These are phyloP conservation scores for Nothoprocta pentlandii DNA, from an alignment of 2,113 vertebrate species.

Conservation along the genomic window DNA sequence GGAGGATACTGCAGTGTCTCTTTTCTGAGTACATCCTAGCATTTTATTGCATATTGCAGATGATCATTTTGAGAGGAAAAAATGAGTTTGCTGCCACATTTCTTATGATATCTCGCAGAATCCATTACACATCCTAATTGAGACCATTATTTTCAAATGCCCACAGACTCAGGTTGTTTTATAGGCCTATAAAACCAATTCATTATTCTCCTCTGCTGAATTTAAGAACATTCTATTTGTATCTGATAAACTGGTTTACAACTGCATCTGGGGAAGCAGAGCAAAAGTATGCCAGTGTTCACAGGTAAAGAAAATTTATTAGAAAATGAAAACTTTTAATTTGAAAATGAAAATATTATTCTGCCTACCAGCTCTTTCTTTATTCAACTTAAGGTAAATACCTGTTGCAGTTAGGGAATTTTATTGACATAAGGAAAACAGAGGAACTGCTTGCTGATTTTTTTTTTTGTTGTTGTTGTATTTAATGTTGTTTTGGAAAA, in stretches of 20 bases:
- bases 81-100: conserved; percentile 27
- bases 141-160: conserved; percentile 52
- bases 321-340: neutral
- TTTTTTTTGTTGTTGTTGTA: neutral
- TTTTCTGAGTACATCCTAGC: conserved; percentile 40
- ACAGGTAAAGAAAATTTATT: neutral
- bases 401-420: neutral
- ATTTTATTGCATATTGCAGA: conserved; percentile 63
- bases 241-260: conserved; percentile 18
- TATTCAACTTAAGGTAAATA: neutral
- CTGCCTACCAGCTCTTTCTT: neutral
- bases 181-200: conserved; percentile 56
- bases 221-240: conserved; percentile 36
- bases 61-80: conserved; percentile 53
- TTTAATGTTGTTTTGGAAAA: neutral
- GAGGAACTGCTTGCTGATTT: neutral
- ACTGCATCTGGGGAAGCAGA: neutral
- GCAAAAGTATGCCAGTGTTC: neutral
- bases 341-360: neutral
- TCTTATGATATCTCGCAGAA: conserved; percentile 1
- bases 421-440: neutral
- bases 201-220: conserved; percentile 31
- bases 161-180: conserved; percentile 40
- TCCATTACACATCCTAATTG: conserved; percentile 53
- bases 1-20: conserved; percentile 29